Percentiles rank a stretch among this genome's conserved stretches.
phyloP scores from a whole-genome alignment of 2,113 vertebrate species.

The Thinocorus orbignyianus region DNA sequence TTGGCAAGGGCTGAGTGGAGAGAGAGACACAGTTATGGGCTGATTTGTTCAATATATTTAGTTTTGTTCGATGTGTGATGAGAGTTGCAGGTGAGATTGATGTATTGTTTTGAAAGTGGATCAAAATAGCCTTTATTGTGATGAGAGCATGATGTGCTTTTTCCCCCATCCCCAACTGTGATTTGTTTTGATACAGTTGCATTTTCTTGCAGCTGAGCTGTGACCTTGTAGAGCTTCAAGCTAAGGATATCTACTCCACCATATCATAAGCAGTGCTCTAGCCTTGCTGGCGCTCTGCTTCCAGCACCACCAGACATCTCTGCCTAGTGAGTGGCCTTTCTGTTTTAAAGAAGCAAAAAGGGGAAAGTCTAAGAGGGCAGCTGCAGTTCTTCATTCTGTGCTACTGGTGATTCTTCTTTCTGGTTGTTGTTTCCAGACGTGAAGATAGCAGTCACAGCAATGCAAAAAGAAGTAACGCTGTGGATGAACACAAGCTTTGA shows the following conservation, averaged over 20 bases:
- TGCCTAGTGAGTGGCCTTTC: not conserved
- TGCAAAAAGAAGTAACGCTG: not conserved
- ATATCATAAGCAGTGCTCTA: not conserved
- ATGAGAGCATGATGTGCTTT: slow-evolving; percentile 51
- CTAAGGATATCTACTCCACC: not conserved
- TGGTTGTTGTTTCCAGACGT: not conserved
- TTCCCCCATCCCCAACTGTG: not conserved
- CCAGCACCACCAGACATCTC: slow-evolving; percentile 19
- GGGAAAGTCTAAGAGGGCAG: not conserved
- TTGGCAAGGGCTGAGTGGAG: slow-evolving; percentile 32
- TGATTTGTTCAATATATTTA: slow-evolving; percentile 53
- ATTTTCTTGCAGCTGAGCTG: slow-evolving; percentile 49
- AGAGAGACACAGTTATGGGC: not conserved
- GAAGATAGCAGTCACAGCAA: not conserved
- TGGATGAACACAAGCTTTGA: not conserved
- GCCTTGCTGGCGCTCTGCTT: not conserved
- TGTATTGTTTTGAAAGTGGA: slow-evolving; percentile 66
- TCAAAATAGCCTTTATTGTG: slow-evolving; percentile 64
- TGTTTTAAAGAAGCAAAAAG: not conserved
- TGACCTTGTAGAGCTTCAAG: slow-evolving; percentile 21
- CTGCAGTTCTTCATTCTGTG: not conserved
- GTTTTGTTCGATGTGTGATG: slow-evolving; percentile 36
- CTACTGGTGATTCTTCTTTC: not conserved
- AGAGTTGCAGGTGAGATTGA: slow-evolving; percentile 54
- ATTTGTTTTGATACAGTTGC: slow-evolving; percentile 53